phyloP scores from a whole-genome alignment of 2,113 vertebrate genomes.

The Myxocyprinus asiaticus region DNA sequence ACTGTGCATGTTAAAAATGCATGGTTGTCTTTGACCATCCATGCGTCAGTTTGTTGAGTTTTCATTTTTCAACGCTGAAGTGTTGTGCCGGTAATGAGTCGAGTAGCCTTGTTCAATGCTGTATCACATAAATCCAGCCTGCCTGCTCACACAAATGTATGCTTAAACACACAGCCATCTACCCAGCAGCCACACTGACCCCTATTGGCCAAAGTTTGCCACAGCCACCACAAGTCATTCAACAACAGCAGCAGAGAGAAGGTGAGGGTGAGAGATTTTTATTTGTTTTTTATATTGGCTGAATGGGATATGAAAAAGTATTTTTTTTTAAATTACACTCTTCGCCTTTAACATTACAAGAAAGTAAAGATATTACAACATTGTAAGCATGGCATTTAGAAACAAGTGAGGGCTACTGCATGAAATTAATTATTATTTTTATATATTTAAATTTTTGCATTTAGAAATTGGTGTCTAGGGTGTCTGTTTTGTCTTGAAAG shows the following conservation, averaged over 20 bases:
- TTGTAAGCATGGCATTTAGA: too few species aligned
- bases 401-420: too few species aligned
- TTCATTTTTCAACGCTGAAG: not conserved
- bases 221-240: conserved; percentile 91
- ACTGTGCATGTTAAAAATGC: not conserved
- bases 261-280: conserved; percentile 86
- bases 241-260: conserved; percentile 92
- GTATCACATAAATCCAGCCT: conserved; percentile 1
- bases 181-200: conserved; percentile 91
- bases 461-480: too few species aligned
- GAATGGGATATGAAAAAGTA: too few species aligned
- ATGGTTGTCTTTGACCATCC: conserved; percentile 6
- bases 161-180: conserved; percentile 81
- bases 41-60: not conserved
- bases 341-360: too few species aligned
- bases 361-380: too few species aligned
- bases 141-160: not conserved
- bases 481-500: too few species aligned
- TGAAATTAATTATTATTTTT: too few species aligned
- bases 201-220: conserved; percentile 93
- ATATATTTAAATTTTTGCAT: too few species aligned
- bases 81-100: conserved; percentile 9
- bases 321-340: too few species aligned
- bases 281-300: not conserved
- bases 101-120: conserved; percentile 11